Conservation (phyloP, 2,888 invertebrate genomes). For the Cosmopolites sordidus region DNA sequence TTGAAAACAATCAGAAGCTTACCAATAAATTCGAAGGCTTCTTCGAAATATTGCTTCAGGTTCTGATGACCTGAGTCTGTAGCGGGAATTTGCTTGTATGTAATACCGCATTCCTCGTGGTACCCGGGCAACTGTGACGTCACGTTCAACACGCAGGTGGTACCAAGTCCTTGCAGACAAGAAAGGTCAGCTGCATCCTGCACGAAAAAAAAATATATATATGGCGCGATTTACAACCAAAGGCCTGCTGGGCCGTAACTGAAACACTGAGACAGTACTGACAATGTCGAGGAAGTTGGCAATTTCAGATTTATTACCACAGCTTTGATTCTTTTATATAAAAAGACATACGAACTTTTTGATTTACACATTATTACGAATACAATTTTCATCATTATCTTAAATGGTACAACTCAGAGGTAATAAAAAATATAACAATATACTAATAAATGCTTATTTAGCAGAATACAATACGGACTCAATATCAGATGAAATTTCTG, state of each 20-base stretch:
- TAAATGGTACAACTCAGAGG: too few relatives aligned
- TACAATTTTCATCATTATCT: too few relatives aligned
- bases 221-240: slow-evolving; percentile 2
- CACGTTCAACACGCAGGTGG: slow-evolving; percentile 76
- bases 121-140: slow-evolving; percentile 72
- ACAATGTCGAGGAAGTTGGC: too few relatives aligned
- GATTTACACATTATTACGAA: too few relatives aligned
- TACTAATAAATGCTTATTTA: too few relatives aligned
- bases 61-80: slow-evolving; percentile 81
- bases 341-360: too few relatives aligned
- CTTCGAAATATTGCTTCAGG: slow-evolving; percentile 83
- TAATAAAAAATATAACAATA: too few relatives aligned
- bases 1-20: slow-evolving; percentile 40
- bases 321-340: too few relatives aligned
- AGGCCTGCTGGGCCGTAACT: not conserved
- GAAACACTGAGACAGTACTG: too few relatives aligned
- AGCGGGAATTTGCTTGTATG: slow-evolving; percentile 76
- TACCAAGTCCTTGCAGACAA: slow-evolving; percentile 54
- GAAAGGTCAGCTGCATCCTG: slow-evolving; percentile 29
- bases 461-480: too few relatives aligned
- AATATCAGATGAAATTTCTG: too few relatives aligned
- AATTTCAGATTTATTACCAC: too few relatives aligned
- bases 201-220: slow-evolving; percentile 12
- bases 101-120: slow-evolving; percentile 62
- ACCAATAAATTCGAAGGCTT: slow-evolving; percentile 84